These are phyloP conservation scores for Thunnus albacares DNA, from an alignment of 2,797 vertebrate species.

Conservation along the genomic window DNA sequence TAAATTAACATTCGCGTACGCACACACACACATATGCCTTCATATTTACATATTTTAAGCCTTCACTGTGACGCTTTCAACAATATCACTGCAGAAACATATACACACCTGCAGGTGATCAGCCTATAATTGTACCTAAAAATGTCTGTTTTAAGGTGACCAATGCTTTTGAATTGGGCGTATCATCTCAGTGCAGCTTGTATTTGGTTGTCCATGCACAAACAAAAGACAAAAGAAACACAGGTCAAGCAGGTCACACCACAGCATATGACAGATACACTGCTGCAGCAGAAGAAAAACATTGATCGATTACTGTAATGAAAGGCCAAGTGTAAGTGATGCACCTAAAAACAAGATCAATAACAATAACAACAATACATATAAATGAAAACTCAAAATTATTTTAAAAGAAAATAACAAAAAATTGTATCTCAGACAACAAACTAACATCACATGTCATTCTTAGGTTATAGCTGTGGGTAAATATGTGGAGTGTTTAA, in stretches of 20 bases:
- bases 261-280: neutral
- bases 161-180: neutral
- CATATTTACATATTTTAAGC: slow-evolving; percentile 2
- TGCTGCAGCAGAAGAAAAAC: neutral
- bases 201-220: neutral
- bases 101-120: neutral
- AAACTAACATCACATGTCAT: neutral
- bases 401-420: neutral
- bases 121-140: neutral
- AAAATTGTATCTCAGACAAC: neutral
- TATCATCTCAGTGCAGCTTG: slow-evolving; percentile 6
- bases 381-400: neutral
- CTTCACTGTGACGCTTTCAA: neutral
- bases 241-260: neutral
- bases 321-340: neutral
- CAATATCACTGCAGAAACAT: neutral
- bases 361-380: neutral
- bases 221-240: too few relatives aligned
- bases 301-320: neutral
- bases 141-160: neutral
- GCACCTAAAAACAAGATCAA: neutral
- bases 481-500: neutral
- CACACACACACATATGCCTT: neutral
- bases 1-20: neutral
- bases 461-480: neutral